phyloP scores from a whole-genome alignment of 2,797 vertebrate genomes.

The Sebastes iracundus region DNA sequence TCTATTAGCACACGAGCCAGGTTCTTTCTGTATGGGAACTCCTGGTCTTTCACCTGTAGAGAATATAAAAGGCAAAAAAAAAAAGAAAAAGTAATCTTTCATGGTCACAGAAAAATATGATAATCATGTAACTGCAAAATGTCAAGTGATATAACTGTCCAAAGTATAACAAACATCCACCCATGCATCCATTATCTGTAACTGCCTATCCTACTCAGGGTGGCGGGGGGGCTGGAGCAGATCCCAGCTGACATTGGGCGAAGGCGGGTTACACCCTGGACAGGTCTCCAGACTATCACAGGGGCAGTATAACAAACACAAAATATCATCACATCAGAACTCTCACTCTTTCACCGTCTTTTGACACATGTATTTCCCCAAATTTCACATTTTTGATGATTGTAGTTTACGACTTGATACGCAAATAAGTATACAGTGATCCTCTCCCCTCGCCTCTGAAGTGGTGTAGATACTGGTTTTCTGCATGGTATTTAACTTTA shows the following conservation, averaged over 20 bases:
- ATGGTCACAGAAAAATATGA: background rate
- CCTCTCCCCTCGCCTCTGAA: background rate
- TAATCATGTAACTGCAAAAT: background rate
- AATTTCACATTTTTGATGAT: background rate
- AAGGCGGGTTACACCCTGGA: too few relatives aligned
- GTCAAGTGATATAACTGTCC: background rate
- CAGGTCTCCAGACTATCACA: background rate
- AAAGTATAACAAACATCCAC: background rate
- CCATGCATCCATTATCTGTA: background rate
- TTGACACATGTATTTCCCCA: background rate
- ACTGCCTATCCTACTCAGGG: too few relatives aligned
- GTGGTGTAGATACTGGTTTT: background rate
- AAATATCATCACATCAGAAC: background rate
- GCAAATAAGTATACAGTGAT: background rate
- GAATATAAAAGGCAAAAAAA: background rate
- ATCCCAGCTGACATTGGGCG: too few relatives aligned
- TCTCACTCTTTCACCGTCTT: background rate
- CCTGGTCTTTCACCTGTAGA: constrained; percentile 95
- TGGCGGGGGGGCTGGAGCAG: too few relatives aligned
- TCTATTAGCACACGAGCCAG: constrained; percentile 92
- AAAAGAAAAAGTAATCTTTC: background rate
- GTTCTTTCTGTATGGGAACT: constrained; percentile 95
- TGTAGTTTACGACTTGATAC: background rate
- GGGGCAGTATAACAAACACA: background rate
- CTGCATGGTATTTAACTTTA: constrained; percentile 15